phyloP scores from a whole-genome alignment of 2,888 invertebrate genomes.

The Polylopha cassiicola region DNA sequence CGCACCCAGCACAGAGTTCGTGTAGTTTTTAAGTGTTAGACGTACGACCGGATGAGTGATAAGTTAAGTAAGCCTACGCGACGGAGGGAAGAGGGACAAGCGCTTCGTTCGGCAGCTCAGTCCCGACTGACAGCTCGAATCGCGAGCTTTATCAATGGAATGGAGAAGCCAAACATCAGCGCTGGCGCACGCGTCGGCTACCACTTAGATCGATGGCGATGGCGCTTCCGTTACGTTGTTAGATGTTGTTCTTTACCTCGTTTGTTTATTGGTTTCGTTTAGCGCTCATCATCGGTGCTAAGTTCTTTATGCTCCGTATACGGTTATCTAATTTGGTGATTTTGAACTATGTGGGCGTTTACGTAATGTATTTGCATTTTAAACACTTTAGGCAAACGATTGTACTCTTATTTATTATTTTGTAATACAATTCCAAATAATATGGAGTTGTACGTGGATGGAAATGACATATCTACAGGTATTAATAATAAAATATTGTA shows the following conservation, averaged over 20 bases:
- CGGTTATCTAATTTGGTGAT: slow-evolving; percentile 17
- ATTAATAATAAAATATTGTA: too few species aligned
- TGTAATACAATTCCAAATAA: too few species aligned
- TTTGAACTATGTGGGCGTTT: slow-evolving; percentile 21
- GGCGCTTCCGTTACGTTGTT: slow-evolving; percentile 66
- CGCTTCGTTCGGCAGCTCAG: slow-evolving; percentile 55
- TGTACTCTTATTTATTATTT: too few species aligned
- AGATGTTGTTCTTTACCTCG: slow-evolving; percentile 49
- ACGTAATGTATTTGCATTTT: slow-evolving; percentile 20
- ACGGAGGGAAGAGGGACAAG: slow-evolving; percentile 40
- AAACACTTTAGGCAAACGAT: slow-evolving; percentile 1
- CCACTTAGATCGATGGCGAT: slow-evolving; percentile 55
- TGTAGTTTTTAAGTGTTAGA: slow-evolving; percentile 30
- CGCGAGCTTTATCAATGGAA: slow-evolving; percentile 62
- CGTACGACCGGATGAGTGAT: slow-evolving; percentile 37
- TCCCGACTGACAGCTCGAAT: slow-evolving; percentile 61
- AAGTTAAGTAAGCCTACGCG: slow-evolving; percentile 33
- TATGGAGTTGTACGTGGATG: too few species aligned
- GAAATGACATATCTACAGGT: too few species aligned
- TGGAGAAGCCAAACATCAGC: slow-evolving; percentile 36
- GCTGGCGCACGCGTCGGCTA: slow-evolving; percentile 55
- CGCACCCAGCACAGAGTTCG: slow-evolving; percentile 39
- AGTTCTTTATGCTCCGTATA: slow-evolving; percentile 7
- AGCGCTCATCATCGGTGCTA: slow-evolving; percentile 29
- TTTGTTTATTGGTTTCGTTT: slow-evolving; percentile 49